Conservation (phyloP, 2,797 vertebrate species). For the Oreochromis mossambicus region DNA sequence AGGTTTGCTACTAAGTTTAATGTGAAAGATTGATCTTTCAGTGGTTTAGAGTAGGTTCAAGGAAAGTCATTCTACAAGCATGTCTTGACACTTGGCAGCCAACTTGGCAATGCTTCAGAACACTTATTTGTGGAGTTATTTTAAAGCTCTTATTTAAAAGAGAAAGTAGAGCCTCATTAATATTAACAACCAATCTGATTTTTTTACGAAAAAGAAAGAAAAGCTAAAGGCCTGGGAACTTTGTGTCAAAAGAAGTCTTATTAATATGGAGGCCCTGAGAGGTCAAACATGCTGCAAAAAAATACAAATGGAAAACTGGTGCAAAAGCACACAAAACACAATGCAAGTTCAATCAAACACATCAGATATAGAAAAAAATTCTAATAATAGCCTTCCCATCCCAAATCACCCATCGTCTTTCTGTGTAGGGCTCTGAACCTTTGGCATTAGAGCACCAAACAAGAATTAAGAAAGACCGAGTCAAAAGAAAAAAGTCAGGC, state of each 20-base stretch:
- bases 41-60: neutral
- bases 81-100: neutral
- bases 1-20: neutral
- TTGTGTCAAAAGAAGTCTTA: neutral
- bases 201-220: neutral
- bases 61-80: neutral
- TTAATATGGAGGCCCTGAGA: neutral
- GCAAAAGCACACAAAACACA: neutral
- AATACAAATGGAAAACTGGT: neutral
- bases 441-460: neutral
- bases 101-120: neutral
- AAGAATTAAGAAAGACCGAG: neutral
- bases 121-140: neutral
- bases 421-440: neutral
- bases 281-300: neutral
- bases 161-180: neutral
- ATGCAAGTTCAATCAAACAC: neutral
- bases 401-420: fast-evolving
- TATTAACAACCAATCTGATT: neutral
- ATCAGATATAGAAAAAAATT: neutral
- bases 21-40: neutral
- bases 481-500: slow-evolving; percentile 10
- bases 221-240: neutral
- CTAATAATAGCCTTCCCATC: neutral
- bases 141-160: neutral